phyloP scores from a whole-genome alignment of 2,797 vertebrate genomes.

The Silurus lanzhouensis region DNA sequence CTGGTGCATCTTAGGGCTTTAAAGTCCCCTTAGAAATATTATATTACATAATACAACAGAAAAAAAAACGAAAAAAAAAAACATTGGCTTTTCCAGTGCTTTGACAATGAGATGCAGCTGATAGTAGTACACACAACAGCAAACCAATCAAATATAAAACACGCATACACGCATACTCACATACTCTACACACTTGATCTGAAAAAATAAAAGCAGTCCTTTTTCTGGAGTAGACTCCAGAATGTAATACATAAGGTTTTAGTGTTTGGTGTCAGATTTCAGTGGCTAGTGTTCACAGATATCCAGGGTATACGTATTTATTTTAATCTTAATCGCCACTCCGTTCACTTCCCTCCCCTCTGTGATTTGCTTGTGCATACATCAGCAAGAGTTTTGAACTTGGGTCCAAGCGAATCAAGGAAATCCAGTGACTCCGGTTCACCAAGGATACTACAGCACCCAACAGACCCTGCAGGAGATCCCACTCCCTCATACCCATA shows the following conservation, averaged over 20 bases:
- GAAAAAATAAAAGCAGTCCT: slow-evolving; percentile 6
- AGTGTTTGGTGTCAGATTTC: slow-evolving; percentile 28
- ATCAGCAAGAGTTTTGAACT: slow-evolving; percentile 84
- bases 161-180: background rate
- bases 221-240: slow-evolving; percentile 25
- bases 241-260: slow-evolving; percentile 25
- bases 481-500: slow-evolving; percentile 84
- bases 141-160: slow-evolving; percentile 18
- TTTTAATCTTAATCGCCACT: background rate
- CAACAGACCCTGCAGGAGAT: slow-evolving; percentile 82
- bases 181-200: background rate
- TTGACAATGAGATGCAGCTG: slow-evolving; percentile 14
- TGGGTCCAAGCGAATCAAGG: slow-evolving; percentile 82
- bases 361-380: slow-evolving; percentile 70
- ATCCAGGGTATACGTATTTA: slow-evolving; percentile 28
- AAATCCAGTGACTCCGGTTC: slow-evolving; percentile 79
- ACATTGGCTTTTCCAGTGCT: background rate
- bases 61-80: background rate
- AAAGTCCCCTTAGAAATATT: background rate
- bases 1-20: background rate
- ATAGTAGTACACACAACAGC: slow-evolving; percentile 9
- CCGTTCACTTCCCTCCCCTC: background rate
- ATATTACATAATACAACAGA: background rate
- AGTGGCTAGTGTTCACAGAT: slow-evolving; percentile 18
- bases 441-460: slow-evolving; percentile 82